A percentile compares a stretch with the other conserved stretches of the same genome.
phyloP scores from a whole-genome alignment of 2,797 vertebrate species.

The Heliangelus exortis region DNA sequence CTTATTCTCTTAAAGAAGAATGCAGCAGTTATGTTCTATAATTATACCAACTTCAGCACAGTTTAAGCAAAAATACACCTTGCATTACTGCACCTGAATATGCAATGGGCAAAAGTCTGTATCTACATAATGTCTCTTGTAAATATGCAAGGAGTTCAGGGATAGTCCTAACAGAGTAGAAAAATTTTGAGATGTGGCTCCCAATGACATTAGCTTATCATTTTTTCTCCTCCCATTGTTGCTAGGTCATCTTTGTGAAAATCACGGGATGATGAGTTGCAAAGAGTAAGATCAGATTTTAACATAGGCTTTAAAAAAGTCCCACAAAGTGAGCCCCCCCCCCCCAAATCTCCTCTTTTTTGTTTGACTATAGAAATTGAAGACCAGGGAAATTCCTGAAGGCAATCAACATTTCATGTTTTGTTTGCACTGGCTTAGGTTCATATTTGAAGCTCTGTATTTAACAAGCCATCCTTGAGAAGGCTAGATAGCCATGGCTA shows the following conservation, averaged over 20 bases:
- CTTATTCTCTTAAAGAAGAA: background rate
- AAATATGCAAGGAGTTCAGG: background rate
- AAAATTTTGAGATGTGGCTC: background rate
- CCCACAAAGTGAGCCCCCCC: background rate
- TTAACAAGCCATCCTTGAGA: slow-evolving; percentile 18
- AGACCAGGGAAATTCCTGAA: background rate
- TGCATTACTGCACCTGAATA: background rate
- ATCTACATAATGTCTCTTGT: background rate
- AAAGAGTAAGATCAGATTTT: background rate
- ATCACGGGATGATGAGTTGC: background rate
- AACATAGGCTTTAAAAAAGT: background rate
- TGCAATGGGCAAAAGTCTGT: background rate
- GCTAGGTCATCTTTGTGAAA: background rate
- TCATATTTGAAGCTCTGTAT: background rate
- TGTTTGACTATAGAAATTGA: background rate
- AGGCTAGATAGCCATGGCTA: background rate
- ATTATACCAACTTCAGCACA: background rate
- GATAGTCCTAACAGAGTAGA: background rate
- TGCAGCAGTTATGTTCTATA: background rate
- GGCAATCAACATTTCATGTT: background rate
- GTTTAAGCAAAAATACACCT: background rate
- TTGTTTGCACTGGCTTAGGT: background rate
- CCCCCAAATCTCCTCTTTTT: background rate
- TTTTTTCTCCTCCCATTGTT: background rate
- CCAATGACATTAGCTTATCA: rapidly evolving